Base-by-base conservation (phyloP, 2,797 vertebrate genomes). In the Dermochelys coriacea region DNA sequence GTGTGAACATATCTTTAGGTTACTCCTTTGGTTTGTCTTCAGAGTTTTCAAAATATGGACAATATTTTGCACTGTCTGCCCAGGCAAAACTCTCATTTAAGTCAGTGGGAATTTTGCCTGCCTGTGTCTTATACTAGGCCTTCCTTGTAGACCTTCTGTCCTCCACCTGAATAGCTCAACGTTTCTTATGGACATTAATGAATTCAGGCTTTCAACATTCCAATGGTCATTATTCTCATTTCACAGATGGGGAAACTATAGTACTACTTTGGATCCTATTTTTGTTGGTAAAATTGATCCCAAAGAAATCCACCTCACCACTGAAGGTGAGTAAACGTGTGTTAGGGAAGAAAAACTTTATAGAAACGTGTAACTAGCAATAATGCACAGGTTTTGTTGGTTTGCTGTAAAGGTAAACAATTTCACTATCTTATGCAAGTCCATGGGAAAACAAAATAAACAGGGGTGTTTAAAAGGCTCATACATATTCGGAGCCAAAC, bases 371-470 rank as follows among this genome's bases (percentile, higher is more conserved):
- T 10, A 19, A 86, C 19, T 23, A 95, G 7, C 1, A 31, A 91
- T 37, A 88, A 9, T 80, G 5, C 3, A 82, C 45, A 81, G 71
- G 74, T 77, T 29, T 41, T 68, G 19, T 68, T 68, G 54, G 19
- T 51, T 85, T 84, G 59, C n/a, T 90, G 37, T 82, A 64, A 91
- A 80, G 8, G 25, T 19, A 84, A 34, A 34, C 41, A 2, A 29
- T 87, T 95, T 80, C 54, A 74, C 87, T 52, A 23, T 85, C 52
- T 71, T 86, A 2, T 5, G 0, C 61, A 90, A 90, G 84, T 31
- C 52, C n/a, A 8, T 47, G 51, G 51, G 1, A 1, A 1, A 23
- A 59, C 49, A 61, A 87, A 49, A 1, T 37, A 91, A n/a, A 27
- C 15, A 23, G 1, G 18, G 51, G 9, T 77, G 80, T 83, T 77